Conservation (phyloP, 2,888 invertebrate genomes). For the Cheiracanthium punctorium region DNA sequence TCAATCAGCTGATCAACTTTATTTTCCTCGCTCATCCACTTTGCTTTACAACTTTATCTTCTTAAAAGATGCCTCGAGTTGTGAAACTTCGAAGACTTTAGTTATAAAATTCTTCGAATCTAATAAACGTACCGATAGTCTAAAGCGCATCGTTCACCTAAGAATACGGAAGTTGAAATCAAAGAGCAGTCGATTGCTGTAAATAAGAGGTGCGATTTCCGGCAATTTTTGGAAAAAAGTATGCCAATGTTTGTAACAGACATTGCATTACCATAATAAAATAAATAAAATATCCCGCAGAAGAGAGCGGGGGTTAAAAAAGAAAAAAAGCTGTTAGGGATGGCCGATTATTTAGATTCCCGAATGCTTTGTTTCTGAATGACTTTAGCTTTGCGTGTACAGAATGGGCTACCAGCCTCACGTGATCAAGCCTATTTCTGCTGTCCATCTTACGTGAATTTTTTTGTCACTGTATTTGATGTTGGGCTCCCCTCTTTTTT, state of each 20-base stretch:
- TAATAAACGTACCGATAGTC: too few relatives aligned
- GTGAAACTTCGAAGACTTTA: too few relatives aligned
- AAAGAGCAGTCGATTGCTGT: background rate
- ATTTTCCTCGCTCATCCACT: too few relatives aligned
- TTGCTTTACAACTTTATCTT: too few relatives aligned
- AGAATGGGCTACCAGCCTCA: background rate
- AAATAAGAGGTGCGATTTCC: background rate
- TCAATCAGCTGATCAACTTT: too few relatives aligned
- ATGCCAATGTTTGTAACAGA: background rate
- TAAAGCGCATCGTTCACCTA: too few relatives aligned
- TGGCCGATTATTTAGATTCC: background rate
- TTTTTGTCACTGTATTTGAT: background rate
- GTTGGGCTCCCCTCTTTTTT: background rate
- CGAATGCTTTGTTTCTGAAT: background rate
- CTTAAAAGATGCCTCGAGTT: too few relatives aligned
- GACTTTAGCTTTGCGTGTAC: background rate
- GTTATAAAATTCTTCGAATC: too few relatives aligned
- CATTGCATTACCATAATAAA: background rate
- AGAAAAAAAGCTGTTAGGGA: background rate
- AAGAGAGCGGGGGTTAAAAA: background rate
- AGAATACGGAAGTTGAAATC: too few relatives aligned
- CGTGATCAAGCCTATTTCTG: background rate
- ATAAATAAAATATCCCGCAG: background rate
- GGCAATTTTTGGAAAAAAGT: conserved; percentile 13
- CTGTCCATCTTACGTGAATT: background rate